Conservation (phyloP, 2,888 invertebrate genomes). For the Drosophila niveifrons region DNA sequence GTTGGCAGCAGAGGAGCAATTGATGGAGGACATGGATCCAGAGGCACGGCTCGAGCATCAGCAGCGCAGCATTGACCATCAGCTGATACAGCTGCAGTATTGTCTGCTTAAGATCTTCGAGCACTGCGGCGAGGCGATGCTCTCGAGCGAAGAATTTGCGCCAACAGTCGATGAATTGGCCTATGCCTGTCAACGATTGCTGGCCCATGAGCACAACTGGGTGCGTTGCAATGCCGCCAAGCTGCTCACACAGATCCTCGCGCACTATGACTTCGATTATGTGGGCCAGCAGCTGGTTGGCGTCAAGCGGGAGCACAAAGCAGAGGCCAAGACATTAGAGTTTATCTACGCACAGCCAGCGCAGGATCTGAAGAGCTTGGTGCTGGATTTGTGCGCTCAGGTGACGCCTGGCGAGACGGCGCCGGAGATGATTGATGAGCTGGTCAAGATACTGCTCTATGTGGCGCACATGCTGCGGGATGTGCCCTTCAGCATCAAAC, state of each 20-base stretch:
- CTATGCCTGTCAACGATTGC: conserved; percentile 89
- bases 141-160: conserved; percentile 75
- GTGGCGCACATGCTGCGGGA: conserved; percentile 89
- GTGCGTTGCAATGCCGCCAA: conserved; percentile 92
- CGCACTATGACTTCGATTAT: conserved; percentile 88
- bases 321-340: conserved; percentile 81
- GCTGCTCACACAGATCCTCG: conserved; percentile 90
- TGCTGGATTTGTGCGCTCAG: conserved; percentile 91
- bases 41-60: conserved; percentile 86
- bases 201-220: conserved; percentile 95
- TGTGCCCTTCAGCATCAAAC: conserved; percentile 83
- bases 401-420: conserved; percentile 89
- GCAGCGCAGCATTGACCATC: conserved; percentile 90
- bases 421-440: conserved; percentile 90
- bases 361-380: conserved; percentile 88
- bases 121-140: conserved; percentile 88
- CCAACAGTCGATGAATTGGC: conserved; percentile 87
- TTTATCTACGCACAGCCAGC: conserved; percentile 89
- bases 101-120: conserved; percentile 89
- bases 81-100: conserved; percentile 91
- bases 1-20: conserved; percentile 31
- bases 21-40: conserved; percentile 45
- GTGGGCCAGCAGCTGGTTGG: conserved; percentile 86
- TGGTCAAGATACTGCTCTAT: conserved; percentile 89
- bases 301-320: conserved; percentile 50